Base-by-base conservation (phyloP, 2,113 vertebrate species). In the Mesoclemmys tuberculata region DNA sequence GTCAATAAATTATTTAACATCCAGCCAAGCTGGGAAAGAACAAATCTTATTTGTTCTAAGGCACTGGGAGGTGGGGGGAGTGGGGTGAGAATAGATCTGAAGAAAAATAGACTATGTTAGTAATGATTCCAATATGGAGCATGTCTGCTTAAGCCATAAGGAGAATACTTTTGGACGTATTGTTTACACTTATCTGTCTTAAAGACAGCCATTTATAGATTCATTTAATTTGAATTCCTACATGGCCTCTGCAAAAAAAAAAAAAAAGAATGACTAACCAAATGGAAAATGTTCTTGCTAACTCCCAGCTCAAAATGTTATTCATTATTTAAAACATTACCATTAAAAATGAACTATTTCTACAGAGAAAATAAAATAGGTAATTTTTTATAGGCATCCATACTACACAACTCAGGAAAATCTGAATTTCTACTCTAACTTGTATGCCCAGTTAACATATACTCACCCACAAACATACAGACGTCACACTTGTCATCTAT, bases 311-410 rank as follows among this genome's bases (percentile, higher is more conserved):
- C 78, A 92, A 83, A 90, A 94, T 84, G 27, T 49, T 41, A 93
- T 88, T 95, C 4, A 93, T 97, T 95, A 91, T 96, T 97, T 93
- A 94, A 93, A 94, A 93, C 81, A 92, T 46, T 96, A 80, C 64
- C 82, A 92, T 97, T 96, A 94, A 95, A 96, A 93, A 96, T 94
- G 49, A 95, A 94, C 82, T 11, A 54, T 93, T 93, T 94, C 55
- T 81, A 56, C 89, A 95, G 87, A 82, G 90, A 84, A 1, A 0
- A 85, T 89, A 85, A 87, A 96, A 71, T 0, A 2, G 84, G 52
- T 88, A 38, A 64, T 90, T 94, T 96, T 95, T 96, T 88, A 89
- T 88, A 90, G 46, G 14, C 84, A 64, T 90, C 31, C 35, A 89
- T 93, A 85, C 61, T n/a, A n/a, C 35, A 68, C 80, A 93, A 52